Evolutionary conservation across 2,797 vertebrate species (phyloP).

Genomic region (Gymnoscopelus braueri): DNA sequence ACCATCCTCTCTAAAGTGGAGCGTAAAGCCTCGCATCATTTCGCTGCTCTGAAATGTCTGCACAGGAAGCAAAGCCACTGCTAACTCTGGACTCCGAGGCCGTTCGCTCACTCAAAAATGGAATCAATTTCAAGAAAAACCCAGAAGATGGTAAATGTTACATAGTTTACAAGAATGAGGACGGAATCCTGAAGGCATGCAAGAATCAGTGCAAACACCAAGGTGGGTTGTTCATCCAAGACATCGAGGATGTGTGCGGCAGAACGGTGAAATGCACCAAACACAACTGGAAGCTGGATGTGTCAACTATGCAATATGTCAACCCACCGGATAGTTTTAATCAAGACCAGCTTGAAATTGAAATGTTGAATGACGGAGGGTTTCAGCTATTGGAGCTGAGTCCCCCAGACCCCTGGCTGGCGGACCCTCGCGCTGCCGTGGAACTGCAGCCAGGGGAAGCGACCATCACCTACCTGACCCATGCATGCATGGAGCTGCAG

Average conservation of each 20-base stretch:
- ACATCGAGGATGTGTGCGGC: slow-evolving; percentile 81
- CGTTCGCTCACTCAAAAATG: slow-evolving; percentile 68
- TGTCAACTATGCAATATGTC: slow-evolving; percentile 82
- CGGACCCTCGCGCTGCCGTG: slow-evolving; percentile 67
- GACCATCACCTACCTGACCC: slow-evolving; percentile 84
- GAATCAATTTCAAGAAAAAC: slow-evolving; percentile 81
- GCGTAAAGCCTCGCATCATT: too few species aligned
- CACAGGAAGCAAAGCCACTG: slow-evolving; percentile 63
- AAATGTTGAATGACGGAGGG: slow-evolving; percentile 67
- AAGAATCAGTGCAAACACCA: slow-evolving; percentile 86
- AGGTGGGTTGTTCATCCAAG: slow-evolving; percentile 82
- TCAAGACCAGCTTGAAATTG: slow-evolving; percentile 83
- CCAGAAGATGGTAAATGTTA: slow-evolving; percentile 72
- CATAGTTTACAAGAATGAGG: slow-evolving; percentile 77
- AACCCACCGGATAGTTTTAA: slow-evolving; percentile 85
- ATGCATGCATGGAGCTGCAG: slow-evolving; percentile 86
- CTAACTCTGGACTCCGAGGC: slow-evolving; percentile 64
- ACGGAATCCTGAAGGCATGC: slow-evolving; percentile 69
- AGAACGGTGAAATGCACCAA: slow-evolving; percentile 83
- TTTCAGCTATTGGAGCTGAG: slow-evolving; percentile 79
- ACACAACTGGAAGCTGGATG: slow-evolving; percentile 85
- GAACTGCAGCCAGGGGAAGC: slow-evolving; percentile 81
- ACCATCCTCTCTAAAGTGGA: too few species aligned
- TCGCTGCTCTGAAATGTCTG: slow-evolving; percentile 33
- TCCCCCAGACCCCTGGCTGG: slow-evolving; percentile 84